Evolutionary conservation across 2,888 invertebrate species (phyloP).

Genomic region (Lordiphosa andalusiaca): DNA sequence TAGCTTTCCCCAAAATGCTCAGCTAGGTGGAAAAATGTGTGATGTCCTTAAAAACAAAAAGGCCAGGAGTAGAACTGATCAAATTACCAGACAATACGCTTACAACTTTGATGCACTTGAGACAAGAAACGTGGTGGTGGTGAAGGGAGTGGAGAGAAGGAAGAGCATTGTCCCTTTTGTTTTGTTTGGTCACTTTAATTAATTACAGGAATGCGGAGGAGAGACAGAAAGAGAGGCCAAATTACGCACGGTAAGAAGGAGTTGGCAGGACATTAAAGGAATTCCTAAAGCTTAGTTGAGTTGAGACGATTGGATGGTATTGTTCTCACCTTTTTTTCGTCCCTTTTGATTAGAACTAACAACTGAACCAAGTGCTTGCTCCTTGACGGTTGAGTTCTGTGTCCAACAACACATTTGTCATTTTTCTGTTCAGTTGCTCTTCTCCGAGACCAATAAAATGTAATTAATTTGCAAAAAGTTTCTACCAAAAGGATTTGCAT

Average conservation of each 20-base stretch:
- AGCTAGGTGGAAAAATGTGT: conserved; percentile 54
- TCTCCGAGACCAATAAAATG: conserved; percentile 31
- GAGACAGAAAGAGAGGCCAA: conserved; percentile 1
- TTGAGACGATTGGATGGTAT: no score
- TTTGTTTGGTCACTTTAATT: conserved; percentile 10
- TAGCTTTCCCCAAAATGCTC: conserved; percentile 45
- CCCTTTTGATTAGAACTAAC: no score
- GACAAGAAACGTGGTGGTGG: no score
- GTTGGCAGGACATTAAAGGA: no score
- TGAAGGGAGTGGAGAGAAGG: conserved; percentile 19
- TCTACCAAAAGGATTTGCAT: conserved; percentile 48
- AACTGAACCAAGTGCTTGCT: no score
- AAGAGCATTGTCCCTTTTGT: conserved; percentile 16
- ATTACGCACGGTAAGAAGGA: no score
- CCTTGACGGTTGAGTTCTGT: no score
- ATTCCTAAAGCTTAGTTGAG: no score
- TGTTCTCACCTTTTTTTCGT: no score
- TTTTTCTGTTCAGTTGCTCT: no score
- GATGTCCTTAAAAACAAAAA: conserved; percentile 26
- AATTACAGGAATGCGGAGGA: conserved; percentile 34
- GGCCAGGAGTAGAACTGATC: conserved; percentile 3
- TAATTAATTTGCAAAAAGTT: conserved; percentile 67
- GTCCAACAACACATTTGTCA: no score
- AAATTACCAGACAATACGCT: conserved; percentile 6
- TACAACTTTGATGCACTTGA: conserved; percentile 7